Evolutionary conservation across 2,797 vertebrate species (phyloP).

Genomic region (Caiman crocodilus): DNA sequence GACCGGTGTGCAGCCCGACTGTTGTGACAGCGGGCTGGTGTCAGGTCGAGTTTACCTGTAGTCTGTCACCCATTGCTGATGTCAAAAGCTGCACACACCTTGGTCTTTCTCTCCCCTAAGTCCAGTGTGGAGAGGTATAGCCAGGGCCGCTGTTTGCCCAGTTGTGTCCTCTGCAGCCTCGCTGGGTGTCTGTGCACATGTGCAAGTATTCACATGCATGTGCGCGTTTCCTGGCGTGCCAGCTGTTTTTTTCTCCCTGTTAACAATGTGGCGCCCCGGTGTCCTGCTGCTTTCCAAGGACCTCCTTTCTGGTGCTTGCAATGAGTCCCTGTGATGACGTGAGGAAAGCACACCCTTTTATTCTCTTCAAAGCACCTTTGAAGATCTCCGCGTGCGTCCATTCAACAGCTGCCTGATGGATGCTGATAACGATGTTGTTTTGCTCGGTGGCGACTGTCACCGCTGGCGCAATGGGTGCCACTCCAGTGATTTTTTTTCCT

Average conservation of each 20-base stretch:
- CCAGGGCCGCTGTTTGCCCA: not conserved
- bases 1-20: accelerated
- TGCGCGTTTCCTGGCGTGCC: not conserved
- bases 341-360: accelerated
- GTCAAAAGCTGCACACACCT: accelerated
- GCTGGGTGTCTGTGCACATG: not conserved
- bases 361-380: not conserved
- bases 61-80: no score
- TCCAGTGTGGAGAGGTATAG: not conserved
- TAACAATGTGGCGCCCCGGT: not conserved
- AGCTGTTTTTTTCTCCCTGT: not conserved
- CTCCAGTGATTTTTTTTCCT: accelerated
- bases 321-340: not conserved
- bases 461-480: accelerated
- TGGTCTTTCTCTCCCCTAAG: no score
- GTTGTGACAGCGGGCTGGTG: not conserved
- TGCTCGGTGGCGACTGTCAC: not conserved
- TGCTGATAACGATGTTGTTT: not conserved
- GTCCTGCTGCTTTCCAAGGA: not conserved
- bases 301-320: not conserved
- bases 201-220: accelerated
- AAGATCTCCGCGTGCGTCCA: not conserved
- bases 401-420: not conserved
- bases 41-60: not conserved
- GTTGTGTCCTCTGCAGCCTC: accelerated